Evolutionary conservation across 2,888 invertebrate genomes (phyloP), one percentile per base, ranked within the genome.

Genomic region (Dione juno): DNA sequence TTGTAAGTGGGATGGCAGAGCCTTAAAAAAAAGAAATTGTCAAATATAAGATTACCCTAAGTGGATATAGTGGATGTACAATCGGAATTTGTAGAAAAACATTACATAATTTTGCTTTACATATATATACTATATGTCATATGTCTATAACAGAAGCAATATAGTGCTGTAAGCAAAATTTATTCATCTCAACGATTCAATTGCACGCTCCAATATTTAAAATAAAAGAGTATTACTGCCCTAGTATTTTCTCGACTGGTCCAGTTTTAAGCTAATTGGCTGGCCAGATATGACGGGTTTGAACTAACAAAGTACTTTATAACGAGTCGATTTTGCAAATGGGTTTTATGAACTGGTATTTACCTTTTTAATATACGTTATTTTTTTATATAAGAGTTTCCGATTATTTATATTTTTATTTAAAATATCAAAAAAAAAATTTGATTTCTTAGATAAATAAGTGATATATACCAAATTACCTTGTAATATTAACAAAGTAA

Each of bases 241-340:
- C 41, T 35, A 59, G 69, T 66, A 73, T 69, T 71, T 69, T 63
- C 57, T 45, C 57, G 28, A 67, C 68, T 59, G 41, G 69, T 66
- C 58, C 58, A 69, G 63, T 78, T 78, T 76, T 76, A 75, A 72
- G 67, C 78, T 80, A 80, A 80, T 80, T 80, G 80, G 79, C 77
- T 70, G 64, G 73, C 72, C 71, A 74, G 75, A 74, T 63, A 66
- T 71, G 74, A 73, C 71, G 74, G 71, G 75, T 77, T 74, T 11
- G 59, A 48, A 68, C 54, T 66, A 66, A 48, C 21, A 68, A 66
- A 65, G 65, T 43, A 68, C 28, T 57, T 59, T 67, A 40, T 67
- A 58, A 57, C 21, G 10, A 65, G 64, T 45, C 14, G 40, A 65
- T 37, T 65, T 58, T 58, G 53, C 7, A 35, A 57, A 57, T 28